Evolutionary conservation across 2,797 vertebrate species (phyloP), one percentile per base, ranked within the genome.

Genomic region (Fringilla coelebs): DNA sequence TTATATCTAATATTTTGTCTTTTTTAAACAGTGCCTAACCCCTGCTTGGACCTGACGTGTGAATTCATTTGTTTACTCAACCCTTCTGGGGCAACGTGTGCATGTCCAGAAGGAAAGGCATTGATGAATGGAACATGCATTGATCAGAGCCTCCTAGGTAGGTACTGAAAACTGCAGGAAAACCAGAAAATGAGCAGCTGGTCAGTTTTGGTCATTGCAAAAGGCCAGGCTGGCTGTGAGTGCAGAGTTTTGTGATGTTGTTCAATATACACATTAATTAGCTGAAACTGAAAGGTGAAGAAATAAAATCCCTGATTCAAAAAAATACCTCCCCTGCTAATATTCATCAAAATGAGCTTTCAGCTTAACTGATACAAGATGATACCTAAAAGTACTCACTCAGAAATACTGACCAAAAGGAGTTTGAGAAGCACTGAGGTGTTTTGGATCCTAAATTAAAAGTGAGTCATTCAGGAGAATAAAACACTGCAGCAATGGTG

Each of bases 21-120:
- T 67, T 80, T 80, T 95, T 75, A 61, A 74, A 89, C 96, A 99
- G 99, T 98, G 51, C 98, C 98, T 65, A 99, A 99, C 96, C 99
- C 99, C 5, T 99, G 99, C 95, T 96, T 98, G 95, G 98, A 98
- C 80, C 98, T 99, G 97, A 98, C 96, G 4, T 99, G 99, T 95
- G 99, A 99, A 78, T 99, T 99, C 95, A 99, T 99, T 97, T 99
- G 99, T 97, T 98, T 99, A 88, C 98, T 99, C 51, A 99, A 99
- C 96, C 99, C 99, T 78, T 98, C 97, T 75, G 99, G 99, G 45
- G 99, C 99, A 89, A 98, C 98, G 10, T 99, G 99, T 95, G 98
- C 98, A 77, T 99, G 99, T 98, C 99, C 99, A 60, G 99, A 99
- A 97, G 99, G 99, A 81, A 99, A 99, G 94, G 96, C 98, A 6